Conservation (phyloP, 2,888 invertebrate species). For the Teleogryllus oceanicus region DNA sequence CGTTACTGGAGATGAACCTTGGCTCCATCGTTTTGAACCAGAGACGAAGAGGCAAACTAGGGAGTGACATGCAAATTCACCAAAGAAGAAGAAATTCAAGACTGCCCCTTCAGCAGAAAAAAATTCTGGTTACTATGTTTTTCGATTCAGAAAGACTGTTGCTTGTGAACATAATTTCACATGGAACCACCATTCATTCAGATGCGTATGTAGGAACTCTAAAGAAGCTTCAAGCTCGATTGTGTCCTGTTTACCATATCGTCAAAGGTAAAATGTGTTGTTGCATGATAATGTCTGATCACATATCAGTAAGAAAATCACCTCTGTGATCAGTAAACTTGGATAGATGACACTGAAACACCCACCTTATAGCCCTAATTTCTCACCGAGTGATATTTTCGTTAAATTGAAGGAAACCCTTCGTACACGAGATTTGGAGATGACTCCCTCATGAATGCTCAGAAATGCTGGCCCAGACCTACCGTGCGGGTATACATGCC, state of each 20-base stretch:
- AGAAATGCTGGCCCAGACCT: too few species aligned
- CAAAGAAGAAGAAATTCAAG: neutral
- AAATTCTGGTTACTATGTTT: neutral
- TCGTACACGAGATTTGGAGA: neutral
- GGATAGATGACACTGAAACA: slow-evolving; percentile 19
- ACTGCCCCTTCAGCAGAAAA: neutral
- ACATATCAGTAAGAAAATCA: neutral
- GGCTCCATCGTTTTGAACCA: neutral
- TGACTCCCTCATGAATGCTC: neutral
- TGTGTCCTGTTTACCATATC: neutral
- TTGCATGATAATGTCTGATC: neutral
- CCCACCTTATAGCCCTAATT: neutral
- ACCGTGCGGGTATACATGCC: too few species aligned
- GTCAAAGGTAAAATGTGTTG: neutral
- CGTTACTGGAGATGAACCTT: neutral
- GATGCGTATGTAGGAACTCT: neutral
- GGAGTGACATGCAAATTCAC: slow-evolving; percentile 7
- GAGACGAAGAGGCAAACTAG: neutral
- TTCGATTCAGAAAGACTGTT: slow-evolving; percentile 23
- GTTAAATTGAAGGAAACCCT: neutral
- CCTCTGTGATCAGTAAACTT: neutral
- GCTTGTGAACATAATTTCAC: slow-evolving; percentile 25
- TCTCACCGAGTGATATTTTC: neutral
- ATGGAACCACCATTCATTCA: slow-evolving; percentile 24
- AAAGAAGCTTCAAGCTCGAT: neutral